Evolutionary conservation across 2,888 invertebrate species (phyloP), one percentile per base, ranked within the genome.

Genomic region (Nemurella pictetii): DNA sequence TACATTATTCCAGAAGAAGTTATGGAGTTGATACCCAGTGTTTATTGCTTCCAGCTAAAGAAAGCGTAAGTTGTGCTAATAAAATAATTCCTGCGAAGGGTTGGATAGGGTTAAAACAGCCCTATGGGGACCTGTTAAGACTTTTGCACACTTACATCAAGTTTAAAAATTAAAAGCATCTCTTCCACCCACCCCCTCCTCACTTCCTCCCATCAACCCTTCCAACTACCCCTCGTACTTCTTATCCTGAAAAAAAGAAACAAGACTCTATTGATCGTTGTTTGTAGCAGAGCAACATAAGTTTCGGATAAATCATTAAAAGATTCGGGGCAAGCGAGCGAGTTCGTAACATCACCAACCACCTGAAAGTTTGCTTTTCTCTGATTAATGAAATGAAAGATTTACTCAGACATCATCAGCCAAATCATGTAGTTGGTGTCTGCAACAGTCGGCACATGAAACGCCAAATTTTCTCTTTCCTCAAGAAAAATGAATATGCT

Each of bases 81-180:
- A 84, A 84, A 84, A 84, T 84, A 84, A 84, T 84, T 84, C 84
- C 80, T 82, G 82, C 25, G 82, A 82, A 82, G 82, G 82, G 82
- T 55, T 82, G 55, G 82, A 78, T 55, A 82, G 82, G 82, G 82
- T 82, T 82, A 82, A 80, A 85, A 85, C 83, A 84, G 85, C 85
- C 74, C 85, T 83, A 72, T 30, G 9, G 85, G 84, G 85, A 82
- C 85, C 85, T 84, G 74, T 85, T 84, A 84, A 84, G 83, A 84
- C 77, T 78, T 82, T 82, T 82, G 78, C 72, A 83, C 84, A 80
- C 85, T 85, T 85, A 85, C 85, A 85, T 85, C 84, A 85, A 84
- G 75, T 85, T 85, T 85, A 85, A 85, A 85, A 85, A 85, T 85
- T 85, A 85, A 85, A 82, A 82, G 82, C 82, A 72, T 20, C 82